Evolutionary conservation across 2,888 invertebrate species (phyloP), one percentile per base, ranked within the genome.

Genomic region (Cynaeus angustus): DNA sequence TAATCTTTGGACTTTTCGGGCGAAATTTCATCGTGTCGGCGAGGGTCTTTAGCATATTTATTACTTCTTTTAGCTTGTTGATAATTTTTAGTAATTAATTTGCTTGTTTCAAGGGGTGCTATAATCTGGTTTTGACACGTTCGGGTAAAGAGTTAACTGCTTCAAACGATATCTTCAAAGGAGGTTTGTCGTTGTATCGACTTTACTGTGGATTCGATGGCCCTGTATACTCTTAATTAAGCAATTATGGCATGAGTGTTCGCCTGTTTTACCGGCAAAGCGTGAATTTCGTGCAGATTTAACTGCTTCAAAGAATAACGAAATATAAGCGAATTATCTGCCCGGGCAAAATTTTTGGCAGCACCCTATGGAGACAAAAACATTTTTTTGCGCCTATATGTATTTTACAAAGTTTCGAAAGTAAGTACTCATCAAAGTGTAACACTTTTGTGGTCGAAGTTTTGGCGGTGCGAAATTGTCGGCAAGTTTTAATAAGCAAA

Each of bases 141-240:
- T 46, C 16, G 14, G 16, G 46, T 46, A 46, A 38, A 53, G 38
- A 30, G 14, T 7, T 30, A 64, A 52, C 26, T n/a, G 26, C 55
- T 65, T 75, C 75, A 75, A 77, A 75, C 72, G 69, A 66, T n/a
- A 72, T 70, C 72, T 72, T 74, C 73, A 67, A 75, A 75, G 74
- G 71, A 70, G 62, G 14, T 68, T 73, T 72, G 70, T 68, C 72
- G 76, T 72, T 73, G 64, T 67, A 73, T 71, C 73, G 75, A 74
- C 77, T 76, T 77, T 77, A 73, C 74, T 74, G 75, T 76, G 75
- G 76, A 72, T 73, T 72, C 75, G 68, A 56, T 71, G 71, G 59
- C 71, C 70, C 72, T 72, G 70, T 76, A 77, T 38, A 38, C 55
- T 55, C 78, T 78, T 78, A 77, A 78, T 78, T 78, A 78, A 79